Conservation (phyloP, 2,797 vertebrate genomes). For the Hippocampus kuda region DNA sequence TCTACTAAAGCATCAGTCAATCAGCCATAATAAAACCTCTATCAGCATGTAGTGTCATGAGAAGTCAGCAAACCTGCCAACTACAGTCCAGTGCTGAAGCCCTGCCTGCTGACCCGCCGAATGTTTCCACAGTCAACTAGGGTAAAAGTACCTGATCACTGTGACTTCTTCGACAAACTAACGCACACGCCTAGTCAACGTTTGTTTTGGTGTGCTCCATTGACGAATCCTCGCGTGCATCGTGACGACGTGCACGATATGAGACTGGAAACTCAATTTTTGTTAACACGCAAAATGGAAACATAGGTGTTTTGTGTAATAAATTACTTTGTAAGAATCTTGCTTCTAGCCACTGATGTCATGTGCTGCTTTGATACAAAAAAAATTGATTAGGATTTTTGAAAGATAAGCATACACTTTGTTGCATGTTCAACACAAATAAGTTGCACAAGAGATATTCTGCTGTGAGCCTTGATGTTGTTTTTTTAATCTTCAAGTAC, state of each 20-base stretch:
- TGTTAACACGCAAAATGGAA: slow-evolving; percentile 62
- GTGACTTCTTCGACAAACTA: slow-evolving; percentile 53
- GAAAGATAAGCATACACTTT: background rate
- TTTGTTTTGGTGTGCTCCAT: slow-evolving; percentile 59
- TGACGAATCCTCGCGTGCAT: slow-evolving; percentile 44
- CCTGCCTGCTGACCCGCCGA: slow-evolving; percentile 54
- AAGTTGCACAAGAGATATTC: background rate
- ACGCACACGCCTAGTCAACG: slow-evolving; percentile 49
- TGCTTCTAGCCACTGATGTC: slow-evolving; percentile 16
- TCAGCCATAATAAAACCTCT: slow-evolving; percentile 59
- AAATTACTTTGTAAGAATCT: slow-evolving; percentile 71
- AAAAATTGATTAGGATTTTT: background rate
- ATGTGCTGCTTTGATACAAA: background rate
- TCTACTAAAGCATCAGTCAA: slow-evolving; percentile 64
- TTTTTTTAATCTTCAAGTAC: background rate
- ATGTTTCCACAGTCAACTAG: slow-evolving; percentile 58
- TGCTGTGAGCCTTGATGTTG: background rate
- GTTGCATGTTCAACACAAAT: too few species aligned
- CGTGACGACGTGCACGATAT: slow-evolving; percentile 45
- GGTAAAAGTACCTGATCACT: slow-evolving; percentile 57
- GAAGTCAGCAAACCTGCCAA: slow-evolving; percentile 54
- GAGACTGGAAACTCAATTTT: slow-evolving; percentile 67
- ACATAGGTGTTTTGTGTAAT: slow-evolving; percentile 73
- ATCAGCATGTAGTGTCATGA: slow-evolving; percentile 41
- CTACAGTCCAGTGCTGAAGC: slow-evolving; percentile 58